Evolutionary conservation across 2,888 invertebrate species (phyloP), one percentile per base, ranked within the genome.

Genomic region (Petrolisthes cinctipes): DNA sequence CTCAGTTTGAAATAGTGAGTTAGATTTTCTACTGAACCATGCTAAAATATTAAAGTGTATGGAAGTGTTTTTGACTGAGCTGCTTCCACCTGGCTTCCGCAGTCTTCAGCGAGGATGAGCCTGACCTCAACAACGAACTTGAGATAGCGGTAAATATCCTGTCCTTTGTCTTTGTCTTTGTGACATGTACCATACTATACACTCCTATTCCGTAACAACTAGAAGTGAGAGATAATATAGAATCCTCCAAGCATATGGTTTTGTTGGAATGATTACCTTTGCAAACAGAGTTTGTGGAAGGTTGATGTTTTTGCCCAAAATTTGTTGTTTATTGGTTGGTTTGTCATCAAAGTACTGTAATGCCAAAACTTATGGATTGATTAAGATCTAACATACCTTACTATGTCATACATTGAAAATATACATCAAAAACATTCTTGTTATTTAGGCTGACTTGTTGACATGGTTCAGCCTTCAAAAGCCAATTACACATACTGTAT

Each of bases 81-180:
- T 79, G 20, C 79, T 86, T 86, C 71, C 78, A 83, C 86, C 86
- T 86, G 86, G 86, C 84, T 87, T 87, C 84, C 84, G 76, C 94
- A 95, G 96, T 97, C 93, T 97, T 96, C 94, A 97, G 96, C 92
- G 97, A 97, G 93, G 97, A 97, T 93, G 97, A 97, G 92, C 95
- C 96, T 7, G 97, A 97, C 93, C 94, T 96, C 91, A 96, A 96
- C 93, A 97, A 96, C 93, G 97, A 97, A 93, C 94, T 97, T 93
- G 97, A 97, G 94, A 96, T 97, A 93, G 96, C 97, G 93, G 97
- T 97, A 93, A 94, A 95, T 94, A 87, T 84, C 23, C 14, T 51
- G 53, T 76, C 23, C 75, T 20, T 86, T 17, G 82, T 51, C 53
- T 80, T 85, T 80, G 61, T 75, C 78, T 83, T 82, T 78, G n/a